Evolutionary conservation across 2,888 invertebrate species (phyloP).

Genomic region (Tuta absoluta): DNA sequence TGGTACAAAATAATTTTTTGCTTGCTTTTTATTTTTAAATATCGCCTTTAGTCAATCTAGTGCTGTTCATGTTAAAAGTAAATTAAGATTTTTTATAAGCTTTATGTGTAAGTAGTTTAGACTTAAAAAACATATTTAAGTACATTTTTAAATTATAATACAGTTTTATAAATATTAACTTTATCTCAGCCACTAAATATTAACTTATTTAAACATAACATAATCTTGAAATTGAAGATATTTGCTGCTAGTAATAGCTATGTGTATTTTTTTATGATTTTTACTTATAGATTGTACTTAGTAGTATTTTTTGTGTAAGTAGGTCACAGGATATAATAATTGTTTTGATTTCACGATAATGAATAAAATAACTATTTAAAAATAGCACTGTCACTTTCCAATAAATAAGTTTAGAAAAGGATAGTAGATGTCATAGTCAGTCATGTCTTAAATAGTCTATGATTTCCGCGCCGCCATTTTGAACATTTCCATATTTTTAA

Average conservation of each 20-base stretch:
- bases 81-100: constrained; percentile 6
- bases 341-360: too few relatives aligned
- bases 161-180: background rate
- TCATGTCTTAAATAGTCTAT: background rate
- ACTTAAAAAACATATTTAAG: background rate
- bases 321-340: too few relatives aligned
- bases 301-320: too few relatives aligned
- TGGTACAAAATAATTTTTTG: background rate
- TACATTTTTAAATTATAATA: background rate
- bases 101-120: background rate
- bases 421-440: too few relatives aligned
- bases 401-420: too few relatives aligned
- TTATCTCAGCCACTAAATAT: background rate
- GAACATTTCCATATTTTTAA: too few relatives aligned
- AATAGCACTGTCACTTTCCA: too few relatives aligned
- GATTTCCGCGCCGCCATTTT: too few relatives aligned
- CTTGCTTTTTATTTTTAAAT: background rate
- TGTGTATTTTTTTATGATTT: background rate
- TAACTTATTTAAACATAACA: background rate
- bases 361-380: background rate
- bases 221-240: background rate
- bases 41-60: constrained; percentile 19
- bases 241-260: background rate
- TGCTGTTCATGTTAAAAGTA: background rate
- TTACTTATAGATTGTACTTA: too few relatives aligned